These are phyloP conservation scores for Sebastes nivosus DNA, from an alignment of 2,797 vertebrate species.

Conservation along the genomic window DNA sequence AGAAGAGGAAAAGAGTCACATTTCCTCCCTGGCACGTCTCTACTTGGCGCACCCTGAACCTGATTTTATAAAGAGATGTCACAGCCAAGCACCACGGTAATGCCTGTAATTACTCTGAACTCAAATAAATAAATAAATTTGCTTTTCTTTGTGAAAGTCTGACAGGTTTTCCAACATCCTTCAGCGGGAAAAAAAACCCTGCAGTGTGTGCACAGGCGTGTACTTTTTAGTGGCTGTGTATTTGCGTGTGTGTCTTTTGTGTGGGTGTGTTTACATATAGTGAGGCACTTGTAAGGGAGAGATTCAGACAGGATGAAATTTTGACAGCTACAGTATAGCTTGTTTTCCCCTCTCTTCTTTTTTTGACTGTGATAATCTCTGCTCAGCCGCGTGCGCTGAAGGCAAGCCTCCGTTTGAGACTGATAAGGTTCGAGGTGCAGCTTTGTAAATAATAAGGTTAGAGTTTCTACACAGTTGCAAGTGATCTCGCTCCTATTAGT, in stretches of 20 bases:
- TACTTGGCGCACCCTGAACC: slow-evolving; percentile 78
- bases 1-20: slow-evolving; percentile 76
- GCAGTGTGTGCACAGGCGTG: slow-evolving; percentile 39
- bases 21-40: slow-evolving; percentile 77
- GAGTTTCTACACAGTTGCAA: slow-evolving; percentile 72
- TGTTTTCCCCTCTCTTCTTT: slow-evolving; percentile 64
- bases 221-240: slow-evolving; percentile 47
- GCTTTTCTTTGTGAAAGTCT: slow-evolving; percentile 81
- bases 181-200: slow-evolving; percentile 68
- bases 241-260: slow-evolving; percentile 56
- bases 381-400: slow-evolving; percentile 57
- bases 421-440: slow-evolving; percentile 73
- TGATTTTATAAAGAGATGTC: slow-evolving; percentile 85
- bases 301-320: slow-evolving; percentile 75
- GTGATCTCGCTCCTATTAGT: slow-evolving; percentile 78
- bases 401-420: slow-evolving; percentile 65
- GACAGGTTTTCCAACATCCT: slow-evolving; percentile 85
- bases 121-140: slow-evolving; percentile 87
- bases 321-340: slow-evolving; percentile 83
- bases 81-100: slow-evolving; percentile 76
- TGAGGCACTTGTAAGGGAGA: slow-evolving; percentile 71
- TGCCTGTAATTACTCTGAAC: slow-evolving; percentile 87
- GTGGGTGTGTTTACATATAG: slow-evolving; percentile 76
- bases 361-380: slow-evolving; percentile 74
- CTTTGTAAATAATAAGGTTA: slow-evolving; percentile 83